These are phyloP conservation scores for Phaethornis superciliosus DNA, from an alignment of 2,113 vertebrate species.

Conservation along the genomic window DNA sequence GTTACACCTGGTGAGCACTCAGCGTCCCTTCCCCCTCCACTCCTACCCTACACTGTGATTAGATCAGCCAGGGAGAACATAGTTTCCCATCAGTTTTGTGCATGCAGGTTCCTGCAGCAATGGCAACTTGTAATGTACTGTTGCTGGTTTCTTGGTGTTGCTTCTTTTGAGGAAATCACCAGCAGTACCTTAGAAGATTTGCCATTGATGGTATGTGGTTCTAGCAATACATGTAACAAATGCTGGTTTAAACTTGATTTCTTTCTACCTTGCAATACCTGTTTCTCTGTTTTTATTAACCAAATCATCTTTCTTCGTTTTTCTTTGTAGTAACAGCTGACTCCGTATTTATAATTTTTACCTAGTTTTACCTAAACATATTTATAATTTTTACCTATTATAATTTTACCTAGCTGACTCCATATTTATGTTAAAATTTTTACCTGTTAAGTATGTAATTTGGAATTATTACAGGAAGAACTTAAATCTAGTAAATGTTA, in stretches of 20 bases:
- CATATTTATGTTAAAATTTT: too few species aligned
- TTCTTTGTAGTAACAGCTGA: slow-evolving; percentile 35
- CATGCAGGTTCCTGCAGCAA: slow-evolving; percentile 83
- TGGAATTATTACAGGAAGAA: background rate
- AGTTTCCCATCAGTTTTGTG: slow-evolving; percentile 99
- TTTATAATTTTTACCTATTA: too few species aligned
- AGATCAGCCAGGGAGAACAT: slow-evolving; percentile 87
- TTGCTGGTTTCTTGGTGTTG: slow-evolving; percentile 52
- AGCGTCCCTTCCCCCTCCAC: slow-evolving; percentile 80
- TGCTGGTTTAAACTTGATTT: slow-evolving; percentile 23
- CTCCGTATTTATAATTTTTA: slow-evolving; percentile 55
- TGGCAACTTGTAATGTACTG: slow-evolving; percentile 65
- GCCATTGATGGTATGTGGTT: slow-evolving; percentile 51
- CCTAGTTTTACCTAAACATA: too few species aligned
- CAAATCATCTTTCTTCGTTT: background rate
- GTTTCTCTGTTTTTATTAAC: slow-evolving; percentile 40
- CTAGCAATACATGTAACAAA: slow-evolving; percentile 20
- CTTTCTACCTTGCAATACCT: slow-evolving; percentile 21
- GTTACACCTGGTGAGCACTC: slow-evolving; percentile 73
- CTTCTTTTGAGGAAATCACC: slow-evolving; percentile 63
- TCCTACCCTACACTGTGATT: slow-evolving; percentile 85
- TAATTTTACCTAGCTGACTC: too few species aligned
- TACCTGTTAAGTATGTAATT: background rate
- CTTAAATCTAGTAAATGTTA: background rate
- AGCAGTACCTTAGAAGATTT: slow-evolving; percentile 72